Evolutionary conservation across 2,113 vertebrate species (phyloP).

Genomic region (Myotis davidii): DNA sequence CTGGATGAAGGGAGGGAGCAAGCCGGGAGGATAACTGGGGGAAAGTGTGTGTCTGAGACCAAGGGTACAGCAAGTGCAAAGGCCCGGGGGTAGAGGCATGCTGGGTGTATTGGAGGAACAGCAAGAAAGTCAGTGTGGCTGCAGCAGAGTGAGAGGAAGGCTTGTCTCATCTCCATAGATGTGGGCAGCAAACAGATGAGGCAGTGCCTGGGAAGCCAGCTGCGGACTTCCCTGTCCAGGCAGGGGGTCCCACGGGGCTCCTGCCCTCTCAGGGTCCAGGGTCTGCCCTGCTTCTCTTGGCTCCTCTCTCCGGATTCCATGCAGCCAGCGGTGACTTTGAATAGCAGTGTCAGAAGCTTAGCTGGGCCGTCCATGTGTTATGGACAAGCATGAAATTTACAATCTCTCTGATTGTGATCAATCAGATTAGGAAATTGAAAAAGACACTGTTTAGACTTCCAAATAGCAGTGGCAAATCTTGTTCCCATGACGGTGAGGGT

Average conservation of each 20-base stretch:
- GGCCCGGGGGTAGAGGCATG: background rate
- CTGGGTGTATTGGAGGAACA: background rate
- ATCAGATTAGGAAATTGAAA: conserved; percentile 61
- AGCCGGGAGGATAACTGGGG: background rate
- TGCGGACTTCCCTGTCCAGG: background rate
- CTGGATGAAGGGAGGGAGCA: background rate
- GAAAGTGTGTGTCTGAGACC: background rate
- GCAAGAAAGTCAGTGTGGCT: background rate
- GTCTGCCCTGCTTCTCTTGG: background rate
- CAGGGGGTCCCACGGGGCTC: background rate
- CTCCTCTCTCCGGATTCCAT: background rate
- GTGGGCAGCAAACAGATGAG: background rate
- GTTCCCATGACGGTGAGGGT: background rate
- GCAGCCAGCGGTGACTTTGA: conserved; percentile 40
- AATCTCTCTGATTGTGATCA: conserved; percentile 5
- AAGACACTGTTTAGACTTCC: conserved; percentile 49
- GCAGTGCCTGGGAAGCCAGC: background rate
- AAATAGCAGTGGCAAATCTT: conserved; percentile 46
- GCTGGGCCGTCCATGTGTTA: background rate
- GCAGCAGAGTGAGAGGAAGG: background rate
- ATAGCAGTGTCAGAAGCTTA: background rate
- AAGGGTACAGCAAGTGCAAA: background rate
- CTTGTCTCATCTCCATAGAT: background rate
- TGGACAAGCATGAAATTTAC: conserved; percentile 43
- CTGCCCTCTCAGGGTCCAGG: background rate